Evolutionary conservation across 2,113 vertebrate species (phyloP).

Genomic region (Limanda limanda): DNA sequence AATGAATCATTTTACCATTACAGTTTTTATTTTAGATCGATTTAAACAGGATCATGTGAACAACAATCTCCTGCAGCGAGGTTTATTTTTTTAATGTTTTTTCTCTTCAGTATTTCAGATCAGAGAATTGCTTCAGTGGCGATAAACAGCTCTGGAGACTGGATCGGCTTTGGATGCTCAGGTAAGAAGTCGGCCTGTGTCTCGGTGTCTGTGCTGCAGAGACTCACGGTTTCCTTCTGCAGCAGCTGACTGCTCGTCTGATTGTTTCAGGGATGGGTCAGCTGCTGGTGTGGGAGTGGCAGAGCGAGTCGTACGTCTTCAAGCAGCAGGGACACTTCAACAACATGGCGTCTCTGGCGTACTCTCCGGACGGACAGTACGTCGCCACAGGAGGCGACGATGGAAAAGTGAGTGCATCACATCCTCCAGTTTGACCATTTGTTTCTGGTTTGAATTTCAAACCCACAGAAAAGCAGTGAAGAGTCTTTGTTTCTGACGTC

Average conservation of each 20-base stretch:
- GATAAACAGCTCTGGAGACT: conserved; percentile 92
- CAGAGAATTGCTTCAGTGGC: conserved; percentile 89
- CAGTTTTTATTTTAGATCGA: too few relatives aligned
- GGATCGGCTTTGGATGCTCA: conserved; percentile 96
- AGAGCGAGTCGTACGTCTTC: conserved; percentile 96
- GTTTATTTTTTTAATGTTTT: not conserved
- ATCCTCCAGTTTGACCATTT: not conserved
- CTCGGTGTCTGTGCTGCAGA: not conserved
- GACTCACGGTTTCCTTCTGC: not conserved
- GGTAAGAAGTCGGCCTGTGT: conserved; percentile 73
- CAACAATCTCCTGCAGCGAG: too few relatives aligned
- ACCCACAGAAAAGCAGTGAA: too few relatives aligned
- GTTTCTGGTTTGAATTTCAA: too few relatives aligned
- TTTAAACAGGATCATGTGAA: too few relatives aligned
- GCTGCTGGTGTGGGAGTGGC: conserved; percentile 98
- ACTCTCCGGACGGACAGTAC: conserved; percentile 95
- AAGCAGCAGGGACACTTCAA: conserved; percentile 99
- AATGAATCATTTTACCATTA: too few relatives aligned
- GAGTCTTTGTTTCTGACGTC: too few relatives aligned
- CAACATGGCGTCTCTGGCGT: conserved; percentile 93
- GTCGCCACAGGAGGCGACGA: conserved; percentile 94
- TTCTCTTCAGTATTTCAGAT: conserved; percentile 89
- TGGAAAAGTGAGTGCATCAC: conserved; percentile 86
- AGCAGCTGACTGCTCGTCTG: not conserved
- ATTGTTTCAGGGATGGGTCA: conserved; percentile 88